A percentile compares a stretch with the other conserved stretches of the same genome.
phyloP scores from a whole-genome alignment of 2,113 vertebrate genomes.

The Formicarius rufipectus region DNA sequence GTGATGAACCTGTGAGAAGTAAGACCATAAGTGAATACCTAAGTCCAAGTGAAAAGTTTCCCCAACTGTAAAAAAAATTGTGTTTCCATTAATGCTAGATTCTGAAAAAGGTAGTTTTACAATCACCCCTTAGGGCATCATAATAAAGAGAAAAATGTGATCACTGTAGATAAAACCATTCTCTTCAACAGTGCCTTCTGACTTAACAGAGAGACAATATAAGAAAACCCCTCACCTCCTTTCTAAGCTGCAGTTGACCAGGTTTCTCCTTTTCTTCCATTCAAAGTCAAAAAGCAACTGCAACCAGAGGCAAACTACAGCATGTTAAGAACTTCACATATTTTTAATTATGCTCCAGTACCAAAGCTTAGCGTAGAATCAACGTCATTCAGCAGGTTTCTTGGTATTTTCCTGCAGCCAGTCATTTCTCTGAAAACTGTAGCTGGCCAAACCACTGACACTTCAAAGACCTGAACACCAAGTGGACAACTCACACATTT shows the following conservation, averaged over 20 bases:
- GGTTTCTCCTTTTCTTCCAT: background rate
- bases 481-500: background rate
- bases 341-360: background rate
- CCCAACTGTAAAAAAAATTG: background rate
- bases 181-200: background rate
- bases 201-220: background rate
- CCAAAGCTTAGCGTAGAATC: background rate
- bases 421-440: background rate
- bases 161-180: background rate
- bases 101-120: background rate
- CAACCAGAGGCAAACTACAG: background rate
- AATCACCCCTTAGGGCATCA: background rate
- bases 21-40: background rate
- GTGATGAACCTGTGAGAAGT: background rate
- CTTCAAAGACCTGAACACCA: accelerated
- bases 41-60: background rate
- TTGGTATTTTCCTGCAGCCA: background rate
- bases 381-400: background rate
- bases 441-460: background rate
- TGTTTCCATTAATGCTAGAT: background rate
- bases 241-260: background rate
- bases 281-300: background rate
- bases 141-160: background rate
- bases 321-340: background rate
- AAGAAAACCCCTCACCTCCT: background rate